Evolutionary conservation across 2,888 invertebrate species (phyloP), one percentile per base, ranked within the genome.

Genomic region (Ichneumoninae sp.): DNA sequence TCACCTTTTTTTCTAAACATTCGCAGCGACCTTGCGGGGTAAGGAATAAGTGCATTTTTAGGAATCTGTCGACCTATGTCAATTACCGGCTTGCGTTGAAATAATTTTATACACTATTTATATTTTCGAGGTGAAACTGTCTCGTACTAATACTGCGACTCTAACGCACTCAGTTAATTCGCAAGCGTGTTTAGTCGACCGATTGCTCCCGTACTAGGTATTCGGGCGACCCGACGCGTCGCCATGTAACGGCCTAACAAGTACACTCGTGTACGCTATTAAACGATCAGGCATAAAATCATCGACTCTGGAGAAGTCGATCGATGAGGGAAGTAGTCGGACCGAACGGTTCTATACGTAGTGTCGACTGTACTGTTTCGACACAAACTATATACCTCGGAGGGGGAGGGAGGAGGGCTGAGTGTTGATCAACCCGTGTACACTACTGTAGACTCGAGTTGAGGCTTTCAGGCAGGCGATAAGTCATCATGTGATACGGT

Each of bases 401-500:
- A 66, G 33, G 70, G 63, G 66, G 50, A n/a, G 40, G 66, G 40
- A n/a, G 40, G 30, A 44, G 57, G 47, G 78, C 65, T 57, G 82
- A 44, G 76, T 83, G 82, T 60, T 71, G 16, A 79, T 75, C 74
- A 50, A 85, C 85, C 85, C 82, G 81, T 65, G 84, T 87, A 84
- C 89, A 93, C 93, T 93, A 93, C 92, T 92, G 93, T 91, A 93
- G 91, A 91, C 93, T 93, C 89, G 93, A 92, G 89, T 94, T 94
- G 90, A 94, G 92, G 90, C 93, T 92, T 89, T 96, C 95, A 16
- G 96, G 96, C 88, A 97, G 94, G 91, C 96, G 96, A 94, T 96
- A 97, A 93, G 96, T 96, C 91, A 96, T 96, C 95, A 97, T 96
- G 94, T 97, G 96, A 93, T 95, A 97, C 81, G 96, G 95, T n/a